Base-by-base conservation (phyloP, 2,113 vertebrate genomes). In the Scophthalmus maximus region DNA sequence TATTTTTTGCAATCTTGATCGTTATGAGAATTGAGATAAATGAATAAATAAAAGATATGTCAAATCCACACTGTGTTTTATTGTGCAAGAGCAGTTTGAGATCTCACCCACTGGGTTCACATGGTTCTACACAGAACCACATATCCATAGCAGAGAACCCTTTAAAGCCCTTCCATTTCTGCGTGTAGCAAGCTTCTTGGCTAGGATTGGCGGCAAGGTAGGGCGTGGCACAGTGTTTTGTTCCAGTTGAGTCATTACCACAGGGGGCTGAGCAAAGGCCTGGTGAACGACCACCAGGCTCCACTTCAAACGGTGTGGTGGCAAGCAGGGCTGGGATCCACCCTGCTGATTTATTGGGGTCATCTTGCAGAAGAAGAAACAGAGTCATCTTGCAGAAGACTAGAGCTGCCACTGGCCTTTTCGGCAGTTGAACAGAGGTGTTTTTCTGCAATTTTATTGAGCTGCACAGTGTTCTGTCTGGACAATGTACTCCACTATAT, bases 271-370 rank as follows among this genome's bases (percentile, higher is more conserved):
- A 76, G 76, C 40, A 26, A 56, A 87, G 81, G 67, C 69, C 82
- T 74, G 78, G 82, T 63, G 67, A 71, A 49, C 55, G 17, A 58
- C 15, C 0, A 27, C 53, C 56, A 44, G 83, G 63, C 77, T 36
- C 76, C 66, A 81, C 90, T 88, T 87, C 88, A 90, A 84, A 87
- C 44, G 52, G 55, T 6, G 74, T 0, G 63, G 82, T 84, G 78
- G 67, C 68, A 30, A 72, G 70, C 83, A 27, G 71, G 69, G 71
- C 61, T 10, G 50, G 84, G 88, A 83, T 85, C 86, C 89, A 87
- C 90, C 89, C 90, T 85, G 82, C 80, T 87, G 82, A 87, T 87
- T 89, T 88, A 88, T 83, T 76, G 64, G 75, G 66, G 76, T 76
- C 83, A 74, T 72, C 46, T 2, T 72, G 74, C 78, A 67, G 73